Evolutionary conservation across 2,888 invertebrate genomes (phyloP).

Genomic region (Pemphredon lugubris): DNA sequence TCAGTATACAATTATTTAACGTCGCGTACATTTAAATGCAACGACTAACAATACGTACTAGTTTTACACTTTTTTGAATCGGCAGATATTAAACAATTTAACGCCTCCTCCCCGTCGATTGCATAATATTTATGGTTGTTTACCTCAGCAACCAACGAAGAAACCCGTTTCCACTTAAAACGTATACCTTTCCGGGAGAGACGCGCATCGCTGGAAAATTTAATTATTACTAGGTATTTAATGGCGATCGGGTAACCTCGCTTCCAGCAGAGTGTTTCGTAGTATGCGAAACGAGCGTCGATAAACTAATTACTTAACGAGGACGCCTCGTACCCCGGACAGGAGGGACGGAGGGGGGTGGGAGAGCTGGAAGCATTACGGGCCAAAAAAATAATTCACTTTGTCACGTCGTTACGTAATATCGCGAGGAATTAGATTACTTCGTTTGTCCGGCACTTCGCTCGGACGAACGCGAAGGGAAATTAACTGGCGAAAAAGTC

Average conservation of each 20-base stretch:
- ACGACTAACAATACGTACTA: too few relatives aligned
- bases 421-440: constrained; percentile 63
- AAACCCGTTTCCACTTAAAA: background rate
- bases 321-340: constrained; percentile 21
- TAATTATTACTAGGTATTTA: constrained; percentile 47
- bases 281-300: constrained; percentile 14
- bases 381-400: constrained; percentile 60
- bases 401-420: constrained; percentile 62
- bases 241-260: constrained; percentile 33
- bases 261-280: constrained; percentile 4
- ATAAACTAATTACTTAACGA: constrained; percentile 68
- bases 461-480: background rate
- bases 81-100: constrained; percentile 7
- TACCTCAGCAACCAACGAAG: constrained; percentile 4
- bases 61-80: too few relatives aligned
- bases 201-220: constrained; percentile 25
- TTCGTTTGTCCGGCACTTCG: constrained; percentile 46
- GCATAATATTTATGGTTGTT: constrained; percentile 6
- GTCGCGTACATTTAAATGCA: too few relatives aligned
- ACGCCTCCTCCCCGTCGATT: background rate
- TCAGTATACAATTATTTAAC: too few relatives aligned
- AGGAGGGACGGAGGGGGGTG: too few relatives aligned
- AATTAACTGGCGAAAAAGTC: background rate
- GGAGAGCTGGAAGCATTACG: background rate
- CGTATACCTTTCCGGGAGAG: background rate